Evolutionary conservation across 2,113 vertebrate genomes (phyloP).

Genomic region (Corythornis madagascariensis): DNA sequence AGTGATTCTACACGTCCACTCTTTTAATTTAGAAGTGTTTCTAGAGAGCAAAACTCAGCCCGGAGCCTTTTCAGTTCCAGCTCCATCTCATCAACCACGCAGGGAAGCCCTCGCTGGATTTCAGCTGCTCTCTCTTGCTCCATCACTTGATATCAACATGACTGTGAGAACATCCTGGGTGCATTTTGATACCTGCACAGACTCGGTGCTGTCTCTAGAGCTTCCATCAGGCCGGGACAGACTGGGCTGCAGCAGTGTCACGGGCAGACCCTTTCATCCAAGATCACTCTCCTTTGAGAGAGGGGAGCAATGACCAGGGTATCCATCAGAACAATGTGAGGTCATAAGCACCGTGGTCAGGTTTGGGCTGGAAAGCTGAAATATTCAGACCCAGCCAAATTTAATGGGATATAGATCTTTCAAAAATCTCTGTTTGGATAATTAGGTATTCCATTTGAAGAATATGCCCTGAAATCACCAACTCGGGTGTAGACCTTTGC

Average conservation of each 20-base stretch:
- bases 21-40: not conserved
- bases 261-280: rapidly evolving
- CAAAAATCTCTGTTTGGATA: not conserved
- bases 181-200: not conserved
- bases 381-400: not conserved
- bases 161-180: not conserved
- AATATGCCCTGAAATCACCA: not conserved
- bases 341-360: rapidly evolving
- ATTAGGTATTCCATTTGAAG: not conserved
- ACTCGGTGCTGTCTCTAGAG: not conserved
- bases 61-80: not conserved
- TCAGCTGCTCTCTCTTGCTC: not conserved
- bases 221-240: not conserved
- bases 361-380: not conserved
- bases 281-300: not conserved
- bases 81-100: rapidly evolving
- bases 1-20: not conserved
- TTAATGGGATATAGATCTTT: not conserved
- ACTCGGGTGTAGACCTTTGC: no score
- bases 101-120: not conserved
- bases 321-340: not conserved
- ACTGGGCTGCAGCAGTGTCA: not conserved
- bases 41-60: not conserved
- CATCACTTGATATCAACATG: not conserved
- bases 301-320: not conserved